A percentile compares a stretch with the other conserved stretches of the same genome.
phyloP scores from a whole-genome alignment of 2,888 invertebrate genomes.

The Drosophila acutilabella region DNA sequence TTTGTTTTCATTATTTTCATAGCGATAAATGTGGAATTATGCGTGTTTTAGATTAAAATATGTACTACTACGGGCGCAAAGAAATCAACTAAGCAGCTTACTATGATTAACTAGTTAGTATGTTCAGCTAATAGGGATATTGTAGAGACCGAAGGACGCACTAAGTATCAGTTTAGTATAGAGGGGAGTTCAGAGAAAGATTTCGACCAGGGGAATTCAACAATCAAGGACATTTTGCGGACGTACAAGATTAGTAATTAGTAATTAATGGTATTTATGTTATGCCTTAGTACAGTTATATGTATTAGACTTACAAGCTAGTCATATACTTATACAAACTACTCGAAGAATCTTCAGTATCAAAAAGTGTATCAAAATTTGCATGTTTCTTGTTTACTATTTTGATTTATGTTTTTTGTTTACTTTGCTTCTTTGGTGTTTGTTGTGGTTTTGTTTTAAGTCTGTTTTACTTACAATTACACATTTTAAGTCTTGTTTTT shows the following conservation, averaged over 20 bases:
- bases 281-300: slow-evolving; percentile 29
- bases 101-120: slow-evolving; percentile 46
- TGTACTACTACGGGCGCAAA: slow-evolving; percentile 49
- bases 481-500: slow-evolving; percentile 63
- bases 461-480: slow-evolving; percentile 32
- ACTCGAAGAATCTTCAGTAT: slow-evolving; percentile 40
- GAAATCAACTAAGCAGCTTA: slow-evolving; percentile 67
- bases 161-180: slow-evolving; percentile 13
- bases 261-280: slow-evolving; percentile 21
- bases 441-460: slow-evolving; percentile 38
- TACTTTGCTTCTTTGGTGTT: slow-evolving; percentile 39
- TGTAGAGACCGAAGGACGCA: slow-evolving; percentile 25
- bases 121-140: slow-evolving; percentile 38
- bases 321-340: slow-evolving; percentile 25
- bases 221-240: slow-evolving; percentile 31
- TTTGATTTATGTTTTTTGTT: slow-evolving; percentile 26
- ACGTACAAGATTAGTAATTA: slow-evolving; percentile 43
- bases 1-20: slow-evolving; percentile 30
- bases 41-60: slow-evolving; percentile 25
- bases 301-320: slow-evolving; percentile 58
- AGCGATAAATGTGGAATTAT: slow-evolving; percentile 49
- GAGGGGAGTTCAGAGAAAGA: not conserved
- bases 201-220: slow-evolving; percentile 17
- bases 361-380: slow-evolving; percentile 70
- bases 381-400: slow-evolving; percentile 21